Percentiles rank a stretch among this genome's conserved stretches.
Conservation (phyloP, 2,888 invertebrate genomes). For the Anoncus sp. region DNA sequence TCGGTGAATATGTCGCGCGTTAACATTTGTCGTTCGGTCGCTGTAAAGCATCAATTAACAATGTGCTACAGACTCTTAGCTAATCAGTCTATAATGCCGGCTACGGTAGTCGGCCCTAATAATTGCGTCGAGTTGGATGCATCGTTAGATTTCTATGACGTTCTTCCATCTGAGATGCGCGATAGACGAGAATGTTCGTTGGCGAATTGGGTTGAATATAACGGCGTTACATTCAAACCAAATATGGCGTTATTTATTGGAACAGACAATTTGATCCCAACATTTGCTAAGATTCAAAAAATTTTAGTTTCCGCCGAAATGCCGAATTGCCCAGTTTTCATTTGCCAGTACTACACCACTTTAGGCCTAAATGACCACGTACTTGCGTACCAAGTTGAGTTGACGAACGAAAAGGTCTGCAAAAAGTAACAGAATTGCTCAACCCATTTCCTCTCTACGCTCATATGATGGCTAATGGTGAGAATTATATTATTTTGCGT, state of each 20-base stretch:
- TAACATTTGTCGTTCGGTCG: slow-evolving; percentile 36
- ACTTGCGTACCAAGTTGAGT: slow-evolving; percentile 30
- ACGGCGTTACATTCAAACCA: slow-evolving; percentile 31
- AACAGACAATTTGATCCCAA: slow-evolving; percentile 25
- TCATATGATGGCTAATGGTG: slow-evolving; percentile 29
- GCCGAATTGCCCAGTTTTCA: slow-evolving; percentile 3
- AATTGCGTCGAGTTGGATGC: slow-evolving; percentile 2
- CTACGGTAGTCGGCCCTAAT: slow-evolving; percentile 20
- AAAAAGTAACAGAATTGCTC: slow-evolving; percentile 18
- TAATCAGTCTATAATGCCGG: slow-evolving; percentile 29
- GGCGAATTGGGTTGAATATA: slow-evolving; percentile 35
- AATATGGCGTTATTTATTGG: slow-evolving; percentile 29
- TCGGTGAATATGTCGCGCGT: slow-evolving; percentile 41
- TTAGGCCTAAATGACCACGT: slow-evolving; percentile 30
- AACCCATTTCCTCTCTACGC: slow-evolving; percentile 24
- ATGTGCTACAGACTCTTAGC: slow-evolving; percentile 28
- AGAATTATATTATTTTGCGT: slow-evolving; percentile 23
- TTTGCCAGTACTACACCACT: slow-evolving; percentile 4
- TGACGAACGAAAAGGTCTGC: background rate
- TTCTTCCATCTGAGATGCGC: slow-evolving; percentile 28
- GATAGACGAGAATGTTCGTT: slow-evolving; percentile 9
- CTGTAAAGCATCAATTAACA: slow-evolving; percentile 32
- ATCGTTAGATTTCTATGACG: slow-evolving; percentile 29
- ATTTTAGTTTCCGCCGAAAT: slow-evolving; percentile 6
- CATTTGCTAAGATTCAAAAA: slow-evolving; percentile 6